phyloP scores from a whole-genome alignment of 2,888 invertebrate species.

The Eilema griseolum region DNA sequence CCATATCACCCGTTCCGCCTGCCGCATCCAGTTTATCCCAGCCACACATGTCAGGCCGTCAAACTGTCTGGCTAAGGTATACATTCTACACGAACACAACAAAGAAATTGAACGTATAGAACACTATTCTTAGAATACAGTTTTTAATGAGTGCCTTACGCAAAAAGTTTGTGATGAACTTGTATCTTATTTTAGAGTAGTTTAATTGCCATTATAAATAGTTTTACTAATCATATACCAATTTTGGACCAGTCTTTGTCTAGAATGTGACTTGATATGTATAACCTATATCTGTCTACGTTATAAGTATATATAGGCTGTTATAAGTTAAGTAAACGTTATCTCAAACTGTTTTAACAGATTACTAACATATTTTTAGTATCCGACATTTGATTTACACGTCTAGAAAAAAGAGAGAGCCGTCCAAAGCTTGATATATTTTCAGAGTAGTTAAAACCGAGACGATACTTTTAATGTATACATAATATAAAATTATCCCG shows the following conservation, averaged over 20 bases:
- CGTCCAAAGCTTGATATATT: background rate
- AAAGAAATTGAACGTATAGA: slow-evolving; percentile 1
- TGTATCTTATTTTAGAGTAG: background rate
- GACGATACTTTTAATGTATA: no score
- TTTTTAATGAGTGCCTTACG: background rate
- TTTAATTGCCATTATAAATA: slow-evolving; percentile 14
- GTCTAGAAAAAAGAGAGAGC: background rate
- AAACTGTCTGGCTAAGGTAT: background rate
- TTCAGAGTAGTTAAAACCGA: background rate
- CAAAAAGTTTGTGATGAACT: background rate
- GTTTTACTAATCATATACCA: background rate
- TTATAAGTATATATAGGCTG: background rate
- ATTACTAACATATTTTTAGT: background rate
- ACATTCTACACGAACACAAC: background rate
- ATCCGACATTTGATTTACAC: background rate
- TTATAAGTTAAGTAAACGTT: background rate
- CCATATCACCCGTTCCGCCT: background rate
- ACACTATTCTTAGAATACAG: background rate
- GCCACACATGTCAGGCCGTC: background rate
- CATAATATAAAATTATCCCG: no score
- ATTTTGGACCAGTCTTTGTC: background rate
- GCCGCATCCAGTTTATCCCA: no score
- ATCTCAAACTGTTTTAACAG: background rate
- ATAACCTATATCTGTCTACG: background rate
- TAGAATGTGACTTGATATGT: background rate